A percentile compares a stretch with the other conserved stretches of the same genome.
These are phyloP conservation scores for Epizoanthus illoricatus DNA, from an alignment of 92 coral and sea anemone genomes.

Conservation along the genomic window DNA sequence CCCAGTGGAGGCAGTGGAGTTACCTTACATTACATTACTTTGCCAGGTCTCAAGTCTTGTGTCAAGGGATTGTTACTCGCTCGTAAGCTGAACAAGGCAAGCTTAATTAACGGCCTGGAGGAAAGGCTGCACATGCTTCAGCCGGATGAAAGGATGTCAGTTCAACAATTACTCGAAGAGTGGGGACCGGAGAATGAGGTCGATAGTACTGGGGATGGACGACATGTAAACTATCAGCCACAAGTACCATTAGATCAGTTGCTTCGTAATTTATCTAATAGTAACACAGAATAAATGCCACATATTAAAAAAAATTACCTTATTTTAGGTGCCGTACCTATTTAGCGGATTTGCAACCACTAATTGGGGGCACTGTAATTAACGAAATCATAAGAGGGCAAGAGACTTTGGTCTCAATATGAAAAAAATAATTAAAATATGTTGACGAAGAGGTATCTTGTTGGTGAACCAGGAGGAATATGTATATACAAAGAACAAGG, in stretches of 20 bases:
- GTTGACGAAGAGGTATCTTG: too few relatives aligned
- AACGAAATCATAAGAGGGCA: conserved; percentile 24
- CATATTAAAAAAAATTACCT: conserved; percentile 63
- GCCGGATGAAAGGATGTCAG: neutral
- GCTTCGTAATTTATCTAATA: neutral
- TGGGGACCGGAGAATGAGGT: neutral
- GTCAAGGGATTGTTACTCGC: conserved; percentile 6
- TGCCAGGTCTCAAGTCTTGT: conserved; percentile 16
- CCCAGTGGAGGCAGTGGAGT: too few relatives aligned
- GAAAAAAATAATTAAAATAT: too few relatives aligned
- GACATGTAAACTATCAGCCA: neutral
- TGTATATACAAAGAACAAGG: too few relatives aligned
- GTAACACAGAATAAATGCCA: neutral
- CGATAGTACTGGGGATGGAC: neutral
- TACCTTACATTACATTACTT: too few relatives aligned
- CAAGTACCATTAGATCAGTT: neutral
- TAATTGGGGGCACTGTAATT: too few relatives aligned
- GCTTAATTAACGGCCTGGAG: neutral
- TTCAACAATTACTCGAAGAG: conserved; percentile 1
- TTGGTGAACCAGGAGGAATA: too few relatives aligned
- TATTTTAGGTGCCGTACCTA: conserved; percentile 19
- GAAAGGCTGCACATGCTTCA: conserved; percentile 3
- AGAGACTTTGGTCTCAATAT: too few relatives aligned
- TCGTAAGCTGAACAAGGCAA: neutral
- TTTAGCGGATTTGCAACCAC: too few relatives aligned